Percentiles rank a stretch among this genome's conserved stretches.
These are phyloP conservation scores for Esperia sulphurella DNA, from an alignment of 2,888 invertebrate genomes.

Conservation along the genomic window DNA sequence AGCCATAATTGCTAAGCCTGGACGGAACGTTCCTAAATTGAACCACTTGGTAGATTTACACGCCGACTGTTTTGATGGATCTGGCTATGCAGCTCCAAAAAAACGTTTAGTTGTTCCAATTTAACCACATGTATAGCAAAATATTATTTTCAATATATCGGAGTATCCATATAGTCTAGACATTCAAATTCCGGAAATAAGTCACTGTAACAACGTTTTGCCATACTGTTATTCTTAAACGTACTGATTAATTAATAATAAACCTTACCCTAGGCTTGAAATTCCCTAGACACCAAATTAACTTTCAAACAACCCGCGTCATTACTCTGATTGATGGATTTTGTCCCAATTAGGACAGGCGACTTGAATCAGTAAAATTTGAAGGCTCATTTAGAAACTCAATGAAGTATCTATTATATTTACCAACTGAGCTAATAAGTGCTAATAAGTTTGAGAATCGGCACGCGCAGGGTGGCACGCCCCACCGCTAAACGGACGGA, in stretches of 20 bases:
- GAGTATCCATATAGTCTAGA: too few relatives aligned
- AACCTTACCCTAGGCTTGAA: not conserved
- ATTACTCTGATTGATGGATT: constrained; percentile 56
- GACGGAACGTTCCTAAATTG: constrained; percentile 23
- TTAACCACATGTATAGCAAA: too few relatives aligned
- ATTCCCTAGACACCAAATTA: not conserved
- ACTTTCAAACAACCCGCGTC: constrained; percentile 30
- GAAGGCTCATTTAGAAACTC: constrained; percentile 36
- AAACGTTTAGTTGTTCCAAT: too few relatives aligned
- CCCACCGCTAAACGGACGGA: too few relatives aligned
- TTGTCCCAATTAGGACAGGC: constrained; percentile 52
- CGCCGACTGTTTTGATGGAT: constrained; percentile 5
- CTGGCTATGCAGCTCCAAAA: too few relatives aligned
- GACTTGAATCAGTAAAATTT: constrained; percentile 43
- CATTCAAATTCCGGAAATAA: too few relatives aligned
- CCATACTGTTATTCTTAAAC: too few relatives aligned
- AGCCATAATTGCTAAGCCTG: constrained; percentile 41
- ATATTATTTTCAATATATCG: too few relatives aligned
- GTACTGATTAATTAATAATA: not conserved
- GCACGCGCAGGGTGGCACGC: too few relatives aligned
- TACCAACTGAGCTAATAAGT: not conserved
- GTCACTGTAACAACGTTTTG: too few relatives aligned
- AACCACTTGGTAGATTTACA: constrained; percentile 21
- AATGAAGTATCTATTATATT: not conserved
- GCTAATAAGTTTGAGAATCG: too few relatives aligned